A percentile compares a stretch with the other conserved stretches of the same genome.
Conservation (phyloP, 2,888 invertebrate species). For the Xanthia icteritia region DNA sequence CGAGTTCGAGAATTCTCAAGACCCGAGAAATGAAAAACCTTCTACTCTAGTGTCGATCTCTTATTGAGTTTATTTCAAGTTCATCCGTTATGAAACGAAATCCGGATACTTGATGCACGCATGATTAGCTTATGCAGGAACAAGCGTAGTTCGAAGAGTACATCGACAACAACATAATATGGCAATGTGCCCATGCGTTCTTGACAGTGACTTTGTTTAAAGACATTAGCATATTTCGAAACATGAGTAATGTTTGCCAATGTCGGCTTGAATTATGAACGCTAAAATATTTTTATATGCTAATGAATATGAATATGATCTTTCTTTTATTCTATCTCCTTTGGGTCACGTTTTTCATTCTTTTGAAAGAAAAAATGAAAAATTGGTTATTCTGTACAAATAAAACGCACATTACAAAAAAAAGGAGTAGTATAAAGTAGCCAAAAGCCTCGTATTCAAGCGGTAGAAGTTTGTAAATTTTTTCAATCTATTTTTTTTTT, state of each 20-base stretch:
- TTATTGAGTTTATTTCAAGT: slow-evolving; percentile 10
- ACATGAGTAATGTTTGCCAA: slow-evolving; percentile 65
- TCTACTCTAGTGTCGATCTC: neutral
- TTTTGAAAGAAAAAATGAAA: too few species aligned
- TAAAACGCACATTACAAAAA: too few species aligned
- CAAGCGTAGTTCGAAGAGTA: slow-evolving; percentile 42
- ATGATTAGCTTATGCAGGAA: slow-evolving; percentile 32
- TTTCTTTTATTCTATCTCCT: slow-evolving; percentile 15
- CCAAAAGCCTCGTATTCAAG: too few species aligned
- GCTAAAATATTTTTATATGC: slow-evolving; percentile 48
- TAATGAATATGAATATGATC: slow-evolving; percentile 37
- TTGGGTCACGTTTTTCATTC: neutral
- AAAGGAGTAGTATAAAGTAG: too few species aligned
- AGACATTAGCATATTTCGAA: slow-evolving; percentile 66
- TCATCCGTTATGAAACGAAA: neutral
- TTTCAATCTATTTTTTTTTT: neutral
- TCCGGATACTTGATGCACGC: neutral
- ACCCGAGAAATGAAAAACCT: too few species aligned
- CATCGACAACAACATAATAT: slow-evolving; percentile 47
- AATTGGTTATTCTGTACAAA: too few species aligned
- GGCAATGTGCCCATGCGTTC: slow-evolving; percentile 66
- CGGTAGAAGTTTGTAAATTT: too few species aligned
- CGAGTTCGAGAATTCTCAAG: too few species aligned
- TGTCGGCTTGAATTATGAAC: slow-evolving; percentile 52
- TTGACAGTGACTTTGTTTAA: slow-evolving; percentile 68